These are phyloP conservation scores for Phragmatobia fuliginosa DNA, from an alignment of 2,888 invertebrate species.

Conservation along the genomic window DNA sequence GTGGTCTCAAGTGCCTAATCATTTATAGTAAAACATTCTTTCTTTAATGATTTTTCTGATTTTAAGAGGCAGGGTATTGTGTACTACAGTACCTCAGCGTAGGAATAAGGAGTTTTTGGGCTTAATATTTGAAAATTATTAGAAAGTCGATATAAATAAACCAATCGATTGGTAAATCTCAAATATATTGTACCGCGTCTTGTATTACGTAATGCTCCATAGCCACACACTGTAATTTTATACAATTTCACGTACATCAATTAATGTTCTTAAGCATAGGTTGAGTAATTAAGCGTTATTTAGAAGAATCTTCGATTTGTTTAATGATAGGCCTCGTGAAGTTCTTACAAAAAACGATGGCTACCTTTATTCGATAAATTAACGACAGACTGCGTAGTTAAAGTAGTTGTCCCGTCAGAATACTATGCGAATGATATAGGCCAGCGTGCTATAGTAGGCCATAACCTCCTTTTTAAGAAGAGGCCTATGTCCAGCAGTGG, in stretches of 20 bases:
- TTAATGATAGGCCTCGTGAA: constrained; percentile 20
- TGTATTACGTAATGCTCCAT: constrained; percentile 11
- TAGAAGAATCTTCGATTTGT: constrained; percentile 13
- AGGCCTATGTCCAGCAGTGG: too few relatives aligned
- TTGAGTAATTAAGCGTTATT: constrained; percentile 32
- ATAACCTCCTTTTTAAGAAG: too few relatives aligned
- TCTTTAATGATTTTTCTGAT: too few relatives aligned
- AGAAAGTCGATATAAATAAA: constrained; percentile 3
- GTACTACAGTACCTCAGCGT: too few relatives aligned
- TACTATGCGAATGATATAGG: not conserved
- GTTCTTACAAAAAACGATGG: not conserved
- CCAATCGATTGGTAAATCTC: not conserved
- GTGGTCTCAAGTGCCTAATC: too few relatives aligned
- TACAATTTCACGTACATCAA: constrained; percentile 20
- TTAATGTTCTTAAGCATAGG: not conserved
- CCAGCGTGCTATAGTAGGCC: too few relatives aligned
- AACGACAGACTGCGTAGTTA: not conserved
- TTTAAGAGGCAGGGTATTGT: too few relatives aligned
- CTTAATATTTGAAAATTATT: not conserved
- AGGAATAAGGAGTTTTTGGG: too few relatives aligned
- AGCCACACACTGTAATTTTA: constrained; percentile 25
- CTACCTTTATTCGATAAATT: not conserved
- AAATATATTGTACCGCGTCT: not conserved
- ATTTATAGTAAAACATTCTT: too few relatives aligned
- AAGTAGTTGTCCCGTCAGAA: not conserved